A percentile compares a stretch with the other conserved stretches of the same genome.
phyloP scores from a whole-genome alignment of 2,797 vertebrate species.

The Rhinella marina region DNA sequence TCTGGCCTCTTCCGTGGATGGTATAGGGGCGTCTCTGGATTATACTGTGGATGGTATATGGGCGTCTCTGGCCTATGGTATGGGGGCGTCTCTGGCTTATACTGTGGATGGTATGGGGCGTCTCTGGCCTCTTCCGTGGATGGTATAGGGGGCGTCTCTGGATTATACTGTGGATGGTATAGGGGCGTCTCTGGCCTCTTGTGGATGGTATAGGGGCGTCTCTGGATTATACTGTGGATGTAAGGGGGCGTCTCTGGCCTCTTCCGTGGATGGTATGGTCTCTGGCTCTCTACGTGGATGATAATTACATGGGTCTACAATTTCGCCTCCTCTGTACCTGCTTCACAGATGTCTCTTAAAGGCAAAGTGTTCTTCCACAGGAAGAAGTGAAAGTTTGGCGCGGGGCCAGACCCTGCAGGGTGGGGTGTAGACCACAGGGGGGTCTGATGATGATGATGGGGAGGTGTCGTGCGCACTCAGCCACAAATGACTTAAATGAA shows the following conservation, averaged over 20 bases:
- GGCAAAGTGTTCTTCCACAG: not conserved
- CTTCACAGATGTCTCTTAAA: not conserved
- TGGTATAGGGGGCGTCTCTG: not conserved
- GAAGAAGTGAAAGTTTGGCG: constrained; percentile 67
- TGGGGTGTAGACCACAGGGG: constrained; percentile 24
- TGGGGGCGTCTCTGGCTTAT: not conserved
- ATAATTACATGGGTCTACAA: not conserved
- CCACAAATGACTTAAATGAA: constrained; percentile 79
- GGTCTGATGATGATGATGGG: not conserved
- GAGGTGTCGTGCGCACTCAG: constrained; percentile 72
- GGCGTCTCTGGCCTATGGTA: not conserved
- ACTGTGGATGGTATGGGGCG: not conserved
- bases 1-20: not conserved
- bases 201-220: not conserved
- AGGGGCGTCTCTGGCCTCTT: not conserved
- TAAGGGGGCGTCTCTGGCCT: not conserved
- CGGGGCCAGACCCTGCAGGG: constrained; percentile 66
- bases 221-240: not conserved
- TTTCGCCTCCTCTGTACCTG: not conserved
- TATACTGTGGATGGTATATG: not conserved
- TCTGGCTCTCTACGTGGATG: not conserved
- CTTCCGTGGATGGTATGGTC: not conserved
- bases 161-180: not conserved
- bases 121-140: not conserved
- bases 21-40: not conserved